phyloP scores from a whole-genome alignment of 2,888 invertebrate genomes.

The Sarcophaga variegata region DNA sequence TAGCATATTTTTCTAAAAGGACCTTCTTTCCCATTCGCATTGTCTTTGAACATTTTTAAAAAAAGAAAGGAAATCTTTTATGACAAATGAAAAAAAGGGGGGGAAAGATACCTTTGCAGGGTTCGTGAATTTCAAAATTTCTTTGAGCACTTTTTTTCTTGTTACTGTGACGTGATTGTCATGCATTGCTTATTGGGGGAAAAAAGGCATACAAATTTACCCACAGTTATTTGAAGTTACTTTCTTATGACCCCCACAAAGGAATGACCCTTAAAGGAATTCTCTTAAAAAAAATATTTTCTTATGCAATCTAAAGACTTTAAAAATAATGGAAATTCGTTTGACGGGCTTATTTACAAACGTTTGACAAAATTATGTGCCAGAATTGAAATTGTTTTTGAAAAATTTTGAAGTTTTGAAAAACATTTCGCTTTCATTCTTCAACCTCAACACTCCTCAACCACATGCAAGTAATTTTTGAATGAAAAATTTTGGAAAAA shows the following conservation, averaged over 20 bases:
- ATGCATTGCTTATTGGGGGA: constrained; percentile 49
- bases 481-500: too few relatives aligned
- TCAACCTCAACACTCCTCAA: too few relatives aligned
- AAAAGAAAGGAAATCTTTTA: background rate
- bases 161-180: constrained; percentile 41
- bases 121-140: too few relatives aligned
- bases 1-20: constrained; percentile 52
- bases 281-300: background rate
- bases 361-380: too few relatives aligned
- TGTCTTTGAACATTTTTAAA: background rate
- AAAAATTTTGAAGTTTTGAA: too few relatives aligned
- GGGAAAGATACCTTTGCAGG: too few relatives aligned
- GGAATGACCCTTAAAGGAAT: constrained; percentile 2
- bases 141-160: too few relatives aligned
- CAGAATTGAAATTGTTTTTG: too few relatives aligned
- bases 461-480: too few relatives aligned
- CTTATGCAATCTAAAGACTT: background rate
- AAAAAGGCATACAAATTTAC: background rate
- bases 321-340: background rate
- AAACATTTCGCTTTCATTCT: too few relatives aligned
- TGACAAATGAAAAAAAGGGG: background rate
- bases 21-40: constrained; percentile 10
- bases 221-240: constrained; percentile 27
- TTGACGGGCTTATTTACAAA: too few relatives aligned
- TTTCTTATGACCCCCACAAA: background rate